Conservation (phyloP, 2,797 vertebrate species). For the Prunella strophiata region DNA sequence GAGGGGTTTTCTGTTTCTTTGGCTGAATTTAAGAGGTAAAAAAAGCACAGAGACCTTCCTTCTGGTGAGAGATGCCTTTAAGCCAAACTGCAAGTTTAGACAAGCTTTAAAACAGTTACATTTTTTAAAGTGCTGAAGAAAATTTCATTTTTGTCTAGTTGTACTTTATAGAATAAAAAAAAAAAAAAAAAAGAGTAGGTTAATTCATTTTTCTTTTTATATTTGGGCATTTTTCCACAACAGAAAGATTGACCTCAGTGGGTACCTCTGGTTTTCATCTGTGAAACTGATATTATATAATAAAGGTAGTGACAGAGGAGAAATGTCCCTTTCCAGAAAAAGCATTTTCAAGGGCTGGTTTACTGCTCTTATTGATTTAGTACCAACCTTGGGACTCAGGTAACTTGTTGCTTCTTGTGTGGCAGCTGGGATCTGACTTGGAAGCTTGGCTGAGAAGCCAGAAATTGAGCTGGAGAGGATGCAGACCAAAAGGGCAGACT, state of each 20-base stretch:
- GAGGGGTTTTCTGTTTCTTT: not conserved
- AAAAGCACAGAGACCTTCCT: not conserved
- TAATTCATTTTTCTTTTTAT: not conserved
- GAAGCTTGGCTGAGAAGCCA: not conserved
- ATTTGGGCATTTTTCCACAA: not conserved
- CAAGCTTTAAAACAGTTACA: not conserved
- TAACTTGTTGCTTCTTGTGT: not conserved
- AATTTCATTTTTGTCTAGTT: not conserved
- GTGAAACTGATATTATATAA: not conserved
- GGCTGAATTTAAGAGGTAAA: not conserved
- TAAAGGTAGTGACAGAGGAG: not conserved
- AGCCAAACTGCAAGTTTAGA: not conserved
- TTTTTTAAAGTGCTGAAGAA: not conserved
- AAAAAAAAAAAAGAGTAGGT: accelerated
- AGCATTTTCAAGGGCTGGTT: not conserved
- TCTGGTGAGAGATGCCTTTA: not conserved
- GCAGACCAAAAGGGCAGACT: not conserved
- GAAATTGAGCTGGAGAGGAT: not conserved
- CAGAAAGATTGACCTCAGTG: not conserved
- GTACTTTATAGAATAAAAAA: not conserved
- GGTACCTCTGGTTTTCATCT: not conserved
- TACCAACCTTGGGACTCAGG: not conserved
- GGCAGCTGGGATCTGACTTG: not conserved
- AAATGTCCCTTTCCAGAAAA: not conserved
- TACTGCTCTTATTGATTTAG: not conserved